Percentiles rank a stretch among this genome's conserved stretches.
phyloP scores from a whole-genome alignment of 2,113 vertebrate genomes.

The Typhlomys cinereus region DNA sequence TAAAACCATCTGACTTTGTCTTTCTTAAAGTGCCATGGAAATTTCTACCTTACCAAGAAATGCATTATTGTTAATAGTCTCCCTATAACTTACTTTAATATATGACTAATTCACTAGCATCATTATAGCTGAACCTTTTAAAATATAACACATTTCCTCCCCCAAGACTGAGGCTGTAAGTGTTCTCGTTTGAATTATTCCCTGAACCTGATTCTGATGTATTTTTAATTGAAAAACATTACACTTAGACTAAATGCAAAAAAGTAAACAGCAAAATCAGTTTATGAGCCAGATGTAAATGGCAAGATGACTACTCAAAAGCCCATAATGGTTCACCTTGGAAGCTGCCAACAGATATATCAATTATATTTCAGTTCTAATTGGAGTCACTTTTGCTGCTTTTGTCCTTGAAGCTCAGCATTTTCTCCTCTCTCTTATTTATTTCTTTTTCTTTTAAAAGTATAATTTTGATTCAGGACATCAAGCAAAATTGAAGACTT shows the following conservation, averaged over 20 bases:
- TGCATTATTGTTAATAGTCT: conserved; percentile 32
- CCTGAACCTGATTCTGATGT: not conserved
- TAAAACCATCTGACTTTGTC: not conserved
- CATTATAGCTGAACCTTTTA: conserved; percentile 23
- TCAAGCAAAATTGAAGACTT: conserved; percentile 43
- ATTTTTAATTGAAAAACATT: conserved; percentile 64
- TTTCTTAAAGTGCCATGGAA: conserved; percentile 43
- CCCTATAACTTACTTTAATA: conserved; percentile 38
- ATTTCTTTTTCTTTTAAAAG: not conserved
- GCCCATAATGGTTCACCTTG: not conserved
- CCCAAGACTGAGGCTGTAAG: conserved; percentile 17
- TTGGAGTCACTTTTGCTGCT: not conserved
- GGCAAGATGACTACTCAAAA: not conserved
- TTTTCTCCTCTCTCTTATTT: not conserved
- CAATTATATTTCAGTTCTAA: conserved; percentile 28
- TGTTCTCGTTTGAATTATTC: conserved; percentile 44
- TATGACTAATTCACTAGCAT: conserved; percentile 26
- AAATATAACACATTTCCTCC: conserved; percentile 25
- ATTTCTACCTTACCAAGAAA: conserved; percentile 24
- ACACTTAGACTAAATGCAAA: conserved; percentile 23
- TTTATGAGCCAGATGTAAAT: conserved; percentile 52
- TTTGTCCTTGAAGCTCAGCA: not conserved
- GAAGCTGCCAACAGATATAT: conserved; percentile 19
- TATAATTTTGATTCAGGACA: conserved; percentile 23
- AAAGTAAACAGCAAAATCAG: conserved; percentile 43